Percentiles rank a stretch among this genome's conserved stretches.
Conservation (phyloP, 64 coral and sea anemone genomes). For the Exaiptasia diaphana region DNA sequence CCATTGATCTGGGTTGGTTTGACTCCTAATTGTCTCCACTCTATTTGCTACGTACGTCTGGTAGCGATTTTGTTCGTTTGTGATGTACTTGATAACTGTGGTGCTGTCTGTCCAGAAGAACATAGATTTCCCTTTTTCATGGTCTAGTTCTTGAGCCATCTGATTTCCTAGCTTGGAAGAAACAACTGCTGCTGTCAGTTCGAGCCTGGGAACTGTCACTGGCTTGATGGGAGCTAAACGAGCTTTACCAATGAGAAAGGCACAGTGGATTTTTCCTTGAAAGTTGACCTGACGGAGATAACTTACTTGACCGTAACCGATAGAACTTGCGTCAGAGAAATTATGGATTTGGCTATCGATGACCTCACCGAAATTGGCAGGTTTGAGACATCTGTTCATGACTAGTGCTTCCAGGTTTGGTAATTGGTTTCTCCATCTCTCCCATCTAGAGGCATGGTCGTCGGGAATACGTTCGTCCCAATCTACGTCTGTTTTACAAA, state of each 20-base stretch:
- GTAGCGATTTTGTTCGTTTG: neutral
- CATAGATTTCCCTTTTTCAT: neutral
- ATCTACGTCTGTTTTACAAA: neutral
- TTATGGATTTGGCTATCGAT: neutral
- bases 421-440: neutral
- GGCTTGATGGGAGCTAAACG: conserved; percentile 2
- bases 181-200: neutral
- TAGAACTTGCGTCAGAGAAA: neutral
- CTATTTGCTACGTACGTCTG: neutral
- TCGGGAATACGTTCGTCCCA: conserved; percentile 2
- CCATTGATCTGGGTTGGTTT: neutral
- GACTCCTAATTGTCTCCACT: neutral
- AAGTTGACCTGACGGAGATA: neutral
- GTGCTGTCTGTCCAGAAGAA: neutral
- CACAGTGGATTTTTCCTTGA: neutral
- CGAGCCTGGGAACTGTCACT: neutral
- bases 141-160: neutral
- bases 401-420: neutral
- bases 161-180: neutral
- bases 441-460: neutral
- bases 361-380: neutral
- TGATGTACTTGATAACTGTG: neutral
- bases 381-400: neutral
- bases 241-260: conserved; percentile 12
- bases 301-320: neutral